These are phyloP conservation scores for Sciurus carolinensis DNA, from an alignment of 2,797 vertebrate genomes.

Conservation along the genomic window DNA sequence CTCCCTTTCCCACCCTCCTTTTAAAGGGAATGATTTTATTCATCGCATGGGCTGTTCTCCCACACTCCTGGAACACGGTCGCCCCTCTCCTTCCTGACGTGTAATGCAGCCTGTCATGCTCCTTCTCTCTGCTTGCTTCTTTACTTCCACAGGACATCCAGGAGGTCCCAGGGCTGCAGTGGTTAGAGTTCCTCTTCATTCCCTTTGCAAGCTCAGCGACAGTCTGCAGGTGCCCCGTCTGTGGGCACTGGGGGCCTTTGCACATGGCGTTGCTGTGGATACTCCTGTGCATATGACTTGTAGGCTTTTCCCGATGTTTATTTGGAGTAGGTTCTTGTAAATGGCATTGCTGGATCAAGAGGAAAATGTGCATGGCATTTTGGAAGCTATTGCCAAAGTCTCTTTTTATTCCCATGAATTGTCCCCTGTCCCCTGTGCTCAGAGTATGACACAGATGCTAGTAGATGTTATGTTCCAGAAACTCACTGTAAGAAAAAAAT, in stretches of 20 bases:
- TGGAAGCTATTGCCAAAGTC: neutral
- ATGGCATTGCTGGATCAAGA: neutral
- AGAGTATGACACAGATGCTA: too few species aligned
- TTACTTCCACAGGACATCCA: neutral
- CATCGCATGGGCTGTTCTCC: neutral
- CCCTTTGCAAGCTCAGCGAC: neutral
- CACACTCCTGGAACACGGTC: neutral
- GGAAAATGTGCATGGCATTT: neutral
- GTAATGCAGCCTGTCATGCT: neutral
- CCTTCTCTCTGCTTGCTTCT: neutral
- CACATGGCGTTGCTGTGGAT: neutral
- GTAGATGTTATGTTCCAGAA: neutral
- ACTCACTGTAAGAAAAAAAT: too few species aligned
- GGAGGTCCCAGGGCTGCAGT: too few species aligned
- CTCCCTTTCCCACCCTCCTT: neutral
- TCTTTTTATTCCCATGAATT: neutral
- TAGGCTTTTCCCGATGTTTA: neutral
- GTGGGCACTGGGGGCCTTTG: neutral
- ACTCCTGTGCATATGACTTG: neutral
- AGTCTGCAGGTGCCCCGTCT: rapidly evolving
- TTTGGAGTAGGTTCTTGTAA: neutral
- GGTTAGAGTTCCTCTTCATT: neutral
- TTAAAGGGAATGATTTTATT: neutral
- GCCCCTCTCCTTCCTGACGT: neutral
- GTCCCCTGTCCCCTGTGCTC: neutral